A percentile compares a stretch with the other conserved stretches of the same genome.
Evolutionary conservation across 2,113 vertebrate genomes (phyloP).

Genomic region (Thermophis baileyi): DNA sequence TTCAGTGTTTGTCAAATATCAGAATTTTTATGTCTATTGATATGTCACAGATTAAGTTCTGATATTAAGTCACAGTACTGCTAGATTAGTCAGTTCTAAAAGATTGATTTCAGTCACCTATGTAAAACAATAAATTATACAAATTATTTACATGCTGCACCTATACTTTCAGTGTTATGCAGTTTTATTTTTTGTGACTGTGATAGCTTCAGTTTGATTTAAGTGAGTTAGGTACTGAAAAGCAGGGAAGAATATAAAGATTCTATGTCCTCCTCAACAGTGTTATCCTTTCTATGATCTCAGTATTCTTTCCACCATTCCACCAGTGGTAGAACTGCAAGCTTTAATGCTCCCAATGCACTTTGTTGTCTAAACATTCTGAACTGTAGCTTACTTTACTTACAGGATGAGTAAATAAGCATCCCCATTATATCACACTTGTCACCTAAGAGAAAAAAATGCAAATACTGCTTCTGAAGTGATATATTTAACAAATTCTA

Average conservation of each 20-base stretch:
- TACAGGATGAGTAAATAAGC: not conserved
- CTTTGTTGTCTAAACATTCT: not conserved
- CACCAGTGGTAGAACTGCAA: not conserved
- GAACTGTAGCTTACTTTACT: not conserved
- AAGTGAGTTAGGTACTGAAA: not conserved
- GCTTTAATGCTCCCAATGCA: not conserved
- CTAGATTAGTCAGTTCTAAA: not conserved
- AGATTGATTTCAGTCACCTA: not conserved
- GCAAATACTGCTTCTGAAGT: not conserved
- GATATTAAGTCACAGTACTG: not conserved
- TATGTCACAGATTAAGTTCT: not conserved
- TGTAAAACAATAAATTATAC: not conserved
- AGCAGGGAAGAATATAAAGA: not conserved
- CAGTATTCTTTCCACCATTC: not conserved
- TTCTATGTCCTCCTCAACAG: not conserved
- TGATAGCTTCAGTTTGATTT: not conserved
- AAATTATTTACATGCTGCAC: not conserved
- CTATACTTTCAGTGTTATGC: not conserved
- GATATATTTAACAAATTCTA: not conserved
- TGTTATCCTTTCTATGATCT: not conserved
- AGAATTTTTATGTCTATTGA: not conserved
- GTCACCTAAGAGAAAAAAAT: accelerated
- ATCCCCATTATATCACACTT: not conserved
- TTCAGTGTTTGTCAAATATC: not conserved
- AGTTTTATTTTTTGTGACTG: not conserved